Percentiles rank a stretch among this genome's conserved stretches.
phyloP scores from a whole-genome alignment of 1,140 invertebrate genomes.

The Leptoteleia sp. region DNA sequence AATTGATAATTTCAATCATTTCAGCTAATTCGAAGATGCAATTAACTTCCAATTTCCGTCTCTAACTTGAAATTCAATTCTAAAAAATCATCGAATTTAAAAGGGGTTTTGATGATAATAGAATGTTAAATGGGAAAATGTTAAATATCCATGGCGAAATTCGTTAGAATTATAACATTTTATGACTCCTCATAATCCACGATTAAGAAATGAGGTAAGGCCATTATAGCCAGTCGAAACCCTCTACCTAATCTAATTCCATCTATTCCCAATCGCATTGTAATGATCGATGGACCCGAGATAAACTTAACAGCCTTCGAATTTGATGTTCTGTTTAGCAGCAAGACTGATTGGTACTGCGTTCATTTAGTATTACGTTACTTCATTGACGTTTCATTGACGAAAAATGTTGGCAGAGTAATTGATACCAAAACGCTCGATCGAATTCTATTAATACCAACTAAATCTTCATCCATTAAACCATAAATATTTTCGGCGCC shows the following conservation, averaged over 20 bases:
- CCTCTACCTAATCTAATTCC: slow-evolving; percentile 13
- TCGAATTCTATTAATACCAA: no score
- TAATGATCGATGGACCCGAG: slow-evolving; percentile 44
- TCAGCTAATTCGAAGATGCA: no score
- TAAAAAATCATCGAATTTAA: no score
- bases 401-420: slow-evolving; percentile 8
- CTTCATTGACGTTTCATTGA: slow-evolving; percentile 5
- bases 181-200: slow-evolving; percentile 12
- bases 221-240: slow-evolving; percentile 10
- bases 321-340: slow-evolving; percentile 40
- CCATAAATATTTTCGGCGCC: no score
- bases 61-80: no score
- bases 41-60: no score
- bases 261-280: slow-evolving; percentile 30
- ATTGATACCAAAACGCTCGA: slow-evolving; percentile 6
- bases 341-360: slow-evolving; percentile 38
- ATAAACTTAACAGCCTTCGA: slow-evolving; percentile 44
- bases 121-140: no score
- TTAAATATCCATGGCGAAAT: slow-evolving; percentile 7
- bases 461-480: no score
- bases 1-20: no score
- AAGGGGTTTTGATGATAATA: no score
- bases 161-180: slow-evolving; percentile 8
- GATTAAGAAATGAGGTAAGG: slow-evolving; percentile 31
- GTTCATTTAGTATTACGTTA: slow-evolving; percentile 18